These are phyloP conservation scores for Lepidocyrtinus sp. DNA, from an alignment of 2,888 invertebrate species.

Conservation along the genomic window DNA sequence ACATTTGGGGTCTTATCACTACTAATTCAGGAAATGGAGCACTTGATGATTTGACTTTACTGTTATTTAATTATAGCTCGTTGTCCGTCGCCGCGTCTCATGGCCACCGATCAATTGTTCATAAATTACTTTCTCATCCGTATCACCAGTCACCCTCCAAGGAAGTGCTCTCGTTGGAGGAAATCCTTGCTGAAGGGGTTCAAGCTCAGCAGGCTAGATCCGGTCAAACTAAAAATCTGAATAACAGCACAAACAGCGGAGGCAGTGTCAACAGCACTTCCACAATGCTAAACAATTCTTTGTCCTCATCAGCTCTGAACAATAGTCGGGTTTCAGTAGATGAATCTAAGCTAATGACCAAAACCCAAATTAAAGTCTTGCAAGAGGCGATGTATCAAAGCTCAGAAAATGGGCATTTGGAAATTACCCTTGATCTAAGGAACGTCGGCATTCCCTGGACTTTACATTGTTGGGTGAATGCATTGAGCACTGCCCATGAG, in stretches of 20 bases:
- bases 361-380: constrained; percentile 86
- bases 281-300: constrained; percentile 19
- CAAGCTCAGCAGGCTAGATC: constrained; percentile 69
- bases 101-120: constrained; percentile 85
- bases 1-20: too few species aligned
- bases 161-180: constrained; percentile 88
- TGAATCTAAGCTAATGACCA: constrained; percentile 77
- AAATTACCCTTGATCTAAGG: constrained; percentile 90
- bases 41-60: background rate
- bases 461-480: constrained; percentile 93
- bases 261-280: background rate
- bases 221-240: constrained; percentile 5
- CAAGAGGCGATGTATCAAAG: constrained; percentile 97
- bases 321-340: constrained; percentile 69
- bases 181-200: constrained; percentile 89
- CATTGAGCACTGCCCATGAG: constrained; percentile 88
- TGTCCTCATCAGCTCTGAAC: constrained; percentile 4
- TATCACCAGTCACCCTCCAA: constrained; percentile 77
- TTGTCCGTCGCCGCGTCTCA: constrained; percentile 92
- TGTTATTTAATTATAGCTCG: constrained; percentile 76
- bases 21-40: too few species aligned
- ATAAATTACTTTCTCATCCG: constrained; percentile 84
- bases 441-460: constrained; percentile 93
- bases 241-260: background rate
- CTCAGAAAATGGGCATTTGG: constrained; percentile 92